phyloP scores from a whole-genome alignment of 2,888 invertebrate species.

The Ennomos fuscantarius region DNA sequence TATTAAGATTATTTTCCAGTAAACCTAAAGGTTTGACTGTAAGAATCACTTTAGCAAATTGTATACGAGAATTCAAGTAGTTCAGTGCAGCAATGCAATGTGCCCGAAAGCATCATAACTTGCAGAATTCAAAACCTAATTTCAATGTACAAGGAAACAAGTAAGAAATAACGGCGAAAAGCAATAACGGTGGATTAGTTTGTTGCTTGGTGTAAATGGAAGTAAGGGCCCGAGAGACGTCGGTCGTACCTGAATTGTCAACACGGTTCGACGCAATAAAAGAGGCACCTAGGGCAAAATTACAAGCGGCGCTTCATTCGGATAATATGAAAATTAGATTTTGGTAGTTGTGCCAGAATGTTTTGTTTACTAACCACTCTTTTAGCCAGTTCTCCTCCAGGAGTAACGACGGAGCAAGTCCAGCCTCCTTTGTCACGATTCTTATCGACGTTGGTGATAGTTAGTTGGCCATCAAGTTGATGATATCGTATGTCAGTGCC shows the following conservation, averaged over 20 bases:
- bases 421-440: constrained; percentile 91
- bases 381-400: constrained; percentile 90
- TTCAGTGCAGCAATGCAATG: constrained; percentile 19
- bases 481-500: constrained; percentile 80
- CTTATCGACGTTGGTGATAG: constrained; percentile 86
- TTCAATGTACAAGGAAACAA: constrained; percentile 19
- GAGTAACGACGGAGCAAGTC: constrained; percentile 91
- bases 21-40: constrained; percentile 7
- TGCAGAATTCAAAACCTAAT: constrained; percentile 31
- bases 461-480: constrained; percentile 85
- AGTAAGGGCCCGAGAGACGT: constrained; percentile 27
- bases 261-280: constrained; percentile 31
- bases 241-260: constrained; percentile 33
- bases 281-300: constrained; percentile 23
- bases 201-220: constrained; percentile 24
- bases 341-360: constrained; percentile 1
- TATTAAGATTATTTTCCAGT: background rate
- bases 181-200: constrained; percentile 28
- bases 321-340: constrained; percentile 23
- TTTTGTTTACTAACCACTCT: constrained; percentile 85
- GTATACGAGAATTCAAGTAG: constrained; percentile 15
- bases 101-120: constrained; percentile 22
- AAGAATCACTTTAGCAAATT: constrained; percentile 28
- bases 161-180: constrained; percentile 19
- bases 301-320: constrained; percentile 24